Conservation (phyloP, 2,113 vertebrate species). For the Potamarius usumacintae region DNA sequence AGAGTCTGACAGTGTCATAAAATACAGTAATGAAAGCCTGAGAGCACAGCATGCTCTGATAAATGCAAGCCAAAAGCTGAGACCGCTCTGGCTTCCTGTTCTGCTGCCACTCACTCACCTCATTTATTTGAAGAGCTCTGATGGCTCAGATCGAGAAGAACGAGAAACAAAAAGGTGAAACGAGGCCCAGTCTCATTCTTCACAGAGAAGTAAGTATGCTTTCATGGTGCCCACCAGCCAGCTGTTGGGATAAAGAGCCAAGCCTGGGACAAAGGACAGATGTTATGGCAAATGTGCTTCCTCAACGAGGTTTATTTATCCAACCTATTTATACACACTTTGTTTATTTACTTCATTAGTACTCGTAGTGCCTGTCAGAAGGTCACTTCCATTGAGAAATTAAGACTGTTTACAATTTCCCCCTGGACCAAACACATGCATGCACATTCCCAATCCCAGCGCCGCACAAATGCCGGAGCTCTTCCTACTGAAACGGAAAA, state of each 20-base stretch:
- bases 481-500: conserved; percentile 42
- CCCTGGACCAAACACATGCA: conserved; percentile 38
- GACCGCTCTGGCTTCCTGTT: conserved; percentile 6
- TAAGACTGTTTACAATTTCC: conserved; percentile 52
- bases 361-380: conserved; percentile 48
- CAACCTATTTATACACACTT: conserved; percentile 50
- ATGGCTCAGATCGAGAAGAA: conserved; percentile 19
- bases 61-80: conserved; percentile 25
- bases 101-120: conserved; percentile 24
- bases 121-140: conserved; percentile 7
- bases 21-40: conserved; percentile 54
- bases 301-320: conserved; percentile 53
- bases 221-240: conserved; percentile 31
- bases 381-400: conserved; percentile 57
- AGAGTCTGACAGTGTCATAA: conserved; percentile 53
- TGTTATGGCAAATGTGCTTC: conserved; percentile 45
- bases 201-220: conserved; percentile 21
- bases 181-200: conserved; percentile 13
- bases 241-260: conserved; percentile 39
- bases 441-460: conserved; percentile 37
- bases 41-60: conserved; percentile 45
- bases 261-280: conserved; percentile 52
- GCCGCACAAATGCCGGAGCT: conserved; percentile 31
- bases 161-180: conserved; percentile 21
- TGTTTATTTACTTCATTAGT: conserved; percentile 57